Evolutionary conservation across 1,140 invertebrate species (phyloP).

Genomic region (Glossosoma conforme): DNA sequence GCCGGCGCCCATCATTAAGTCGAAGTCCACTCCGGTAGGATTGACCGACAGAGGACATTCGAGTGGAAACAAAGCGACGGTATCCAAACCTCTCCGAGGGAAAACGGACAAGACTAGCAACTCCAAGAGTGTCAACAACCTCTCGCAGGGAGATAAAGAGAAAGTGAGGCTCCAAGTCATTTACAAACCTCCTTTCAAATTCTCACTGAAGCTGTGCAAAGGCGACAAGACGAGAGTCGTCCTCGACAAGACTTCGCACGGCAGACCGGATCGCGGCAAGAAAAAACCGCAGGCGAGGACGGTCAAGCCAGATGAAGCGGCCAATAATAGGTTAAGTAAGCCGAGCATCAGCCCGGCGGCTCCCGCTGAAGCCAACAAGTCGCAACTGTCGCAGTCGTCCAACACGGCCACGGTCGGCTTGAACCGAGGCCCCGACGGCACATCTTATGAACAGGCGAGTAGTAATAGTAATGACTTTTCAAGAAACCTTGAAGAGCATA

Average conservation of each 20-base stretch:
- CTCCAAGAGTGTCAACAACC: slow-evolving; percentile 49
- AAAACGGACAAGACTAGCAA: slow-evolving; percentile 35
- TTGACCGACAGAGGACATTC: slow-evolving; percentile 46
- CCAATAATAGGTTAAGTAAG: slow-evolving; percentile 25
- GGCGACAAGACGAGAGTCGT: slow-evolving; percentile 51
- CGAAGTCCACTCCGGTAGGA: slow-evolving; percentile 65
- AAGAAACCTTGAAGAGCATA: slow-evolving; percentile 40
- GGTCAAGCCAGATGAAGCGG: slow-evolving; percentile 8
- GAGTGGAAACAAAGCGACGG: slow-evolving; percentile 39
- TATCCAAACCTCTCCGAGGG: slow-evolving; percentile 16
- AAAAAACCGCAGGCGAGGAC: slow-evolving; percentile 33
- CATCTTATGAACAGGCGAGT: slow-evolving; percentile 22
- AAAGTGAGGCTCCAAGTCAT: slow-evolving; percentile 74
- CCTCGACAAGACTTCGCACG: slow-evolving; percentile 47
- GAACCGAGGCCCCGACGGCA: slow-evolving; percentile 17
- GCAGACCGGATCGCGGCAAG: slow-evolving; percentile 42
- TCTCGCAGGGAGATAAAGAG: slow-evolving; percentile 53
- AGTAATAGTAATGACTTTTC: slow-evolving; percentile 11
- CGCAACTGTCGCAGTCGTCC: slow-evolving; percentile 33
- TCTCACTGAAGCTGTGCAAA: slow-evolving; percentile 73
- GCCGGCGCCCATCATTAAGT: slow-evolving; percentile 55
- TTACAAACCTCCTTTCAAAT: slow-evolving; percentile 80
- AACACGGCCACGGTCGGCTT: slow-evolving; percentile 21
- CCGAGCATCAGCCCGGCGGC: slow-evolving; percentile 23
- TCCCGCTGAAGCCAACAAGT: slow-evolving; percentile 41